Evolutionary conservation across 2,797 vertebrate genomes (phyloP), one percentile per base, ranked within the genome.

Genomic region (Megaceryle alcyon): DNA sequence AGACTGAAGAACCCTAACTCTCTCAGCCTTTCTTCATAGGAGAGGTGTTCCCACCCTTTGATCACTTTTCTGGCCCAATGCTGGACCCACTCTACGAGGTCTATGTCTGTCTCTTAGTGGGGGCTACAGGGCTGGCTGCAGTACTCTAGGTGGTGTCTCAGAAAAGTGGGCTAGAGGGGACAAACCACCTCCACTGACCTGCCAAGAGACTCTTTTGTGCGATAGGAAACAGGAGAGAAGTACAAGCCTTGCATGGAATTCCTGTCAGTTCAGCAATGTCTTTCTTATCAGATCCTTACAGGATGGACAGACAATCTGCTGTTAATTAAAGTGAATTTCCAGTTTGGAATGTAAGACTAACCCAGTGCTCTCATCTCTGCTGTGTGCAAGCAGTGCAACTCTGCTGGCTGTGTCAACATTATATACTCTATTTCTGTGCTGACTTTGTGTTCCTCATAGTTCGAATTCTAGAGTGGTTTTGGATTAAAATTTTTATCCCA

Each of bases 361-460:
- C 3, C 14, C 44, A 46, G 44, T 46, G 21, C 44, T 46, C 21
- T 46, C 21, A 46, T 46, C 44, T 46, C 44, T 46, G 21, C 44
- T 8, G 3, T 29, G 43, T 61, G 22, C 3, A 66, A 66, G 15
- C 10, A 41, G 16, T n/a, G 19, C 19, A 66, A 3, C 46, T 21
- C 16, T 60, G 9, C n/a, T 77, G 16, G 7, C 31, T 13, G 10
- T 33, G 22, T 19, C 75, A 61, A 2, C 0, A 0, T 39, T 48
- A 25, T 15, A 41, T 4, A 7, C 7, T 14, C 0, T 11, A 31
- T 35, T 66, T 75, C 33, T 46, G 4, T 43, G 16, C 33, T 81
- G 41, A 66, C 23, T 43, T 78, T 39, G 26, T 4, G 4, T 23
- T 59, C 22, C 12, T 68, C 14, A 22, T 14, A 59, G 15, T 22